Conservation (phyloP, 37 sponge, comb jelly and placozoan genomes). For the Axinella damicornis region DNA sequence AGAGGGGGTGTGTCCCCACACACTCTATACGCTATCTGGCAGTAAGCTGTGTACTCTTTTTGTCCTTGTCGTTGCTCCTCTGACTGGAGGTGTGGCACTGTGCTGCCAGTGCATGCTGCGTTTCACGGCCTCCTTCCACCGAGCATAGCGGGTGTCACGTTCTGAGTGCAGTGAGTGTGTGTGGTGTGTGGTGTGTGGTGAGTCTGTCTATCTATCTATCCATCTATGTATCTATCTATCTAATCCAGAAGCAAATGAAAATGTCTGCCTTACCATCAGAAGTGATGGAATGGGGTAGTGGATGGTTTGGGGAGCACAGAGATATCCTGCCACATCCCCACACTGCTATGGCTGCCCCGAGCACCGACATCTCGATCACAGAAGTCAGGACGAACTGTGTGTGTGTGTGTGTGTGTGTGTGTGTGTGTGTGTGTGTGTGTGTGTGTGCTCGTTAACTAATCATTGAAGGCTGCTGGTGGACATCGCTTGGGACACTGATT, state of each 20-base stretch:
- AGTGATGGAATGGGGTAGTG: neutral
- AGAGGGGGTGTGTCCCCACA: neutral
- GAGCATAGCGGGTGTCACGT: conserved; percentile 51
- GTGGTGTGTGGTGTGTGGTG: neutral
- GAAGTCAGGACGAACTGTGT: neutral
- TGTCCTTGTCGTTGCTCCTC: neutral
- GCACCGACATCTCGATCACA: conserved; percentile 89
- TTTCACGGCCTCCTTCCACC: conserved; percentile 95
- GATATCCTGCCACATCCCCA: conserved; percentile 66
- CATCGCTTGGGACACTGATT: too few species aligned
- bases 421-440: conserved; percentile 14
- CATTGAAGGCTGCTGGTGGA: too few species aligned
- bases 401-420: neutral
- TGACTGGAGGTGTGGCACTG: neutral
- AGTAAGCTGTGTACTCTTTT: neutral
- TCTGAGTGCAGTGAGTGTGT: conserved; percentile 5
- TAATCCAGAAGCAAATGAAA: too few species aligned
- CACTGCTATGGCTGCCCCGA: conserved; percentile 91
- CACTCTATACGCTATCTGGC: neutral
- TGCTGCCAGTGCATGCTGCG: conserved; percentile 80
- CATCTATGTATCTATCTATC: neutral
- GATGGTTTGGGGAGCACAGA: neutral
- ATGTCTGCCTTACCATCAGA: conserved; percentile 23
- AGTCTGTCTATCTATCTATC: neutral
- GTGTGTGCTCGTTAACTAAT: neutral